Base-by-base conservation (phyloP, 2,113 vertebrate species). In the Paramormyrops kingsleyae region DNA sequence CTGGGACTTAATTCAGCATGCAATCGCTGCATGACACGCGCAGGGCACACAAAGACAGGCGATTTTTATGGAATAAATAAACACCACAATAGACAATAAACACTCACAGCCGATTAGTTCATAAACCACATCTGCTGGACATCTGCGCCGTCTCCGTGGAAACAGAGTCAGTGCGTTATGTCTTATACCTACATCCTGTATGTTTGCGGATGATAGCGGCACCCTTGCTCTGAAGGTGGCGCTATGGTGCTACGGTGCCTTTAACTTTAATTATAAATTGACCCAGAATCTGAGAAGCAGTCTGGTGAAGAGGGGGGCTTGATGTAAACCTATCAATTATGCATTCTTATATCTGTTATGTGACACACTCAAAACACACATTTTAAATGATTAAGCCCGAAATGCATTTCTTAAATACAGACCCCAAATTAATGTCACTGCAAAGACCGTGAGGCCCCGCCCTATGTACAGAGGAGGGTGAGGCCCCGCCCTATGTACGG, bases 361-460 rank as follows among this genome's bases (percentile, higher is more conserved):
- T 47, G 87, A 87, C 59, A 46, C 46, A 80, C 89, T 87, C 89
- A 89, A 88, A 53, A 87, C 87, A 88, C 62, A 91, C 87, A 59
- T 52, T 87, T 53, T 87, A 9, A 89, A 89, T 90, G 74, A 90
- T 90, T 52, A 62, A 89, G 31, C 4, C 31, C 12, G 12, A 24
- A 84, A 39, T 44, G 46, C 21, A 56, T 85, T 42, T n/a, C 49
- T 12, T 24, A 83, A 89, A 47, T 62, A 21, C 80, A 89, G 44
- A 19, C n/a, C 19, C 12, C 44, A 15, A 59, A 59, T 59, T 59
- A 59, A 24, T 56, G 53, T 59, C 56, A 59, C 21, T 6, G 21
- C 21, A 1, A 24, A 7, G 21, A 7, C 19, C 1, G 1, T 21
- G 56, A 21, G 47, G 47, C 49, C 49, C 12, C 12, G 49, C 49